phyloP scores from a whole-genome alignment of 2,888 invertebrate genomes.

The Apotomis betuletana region DNA sequence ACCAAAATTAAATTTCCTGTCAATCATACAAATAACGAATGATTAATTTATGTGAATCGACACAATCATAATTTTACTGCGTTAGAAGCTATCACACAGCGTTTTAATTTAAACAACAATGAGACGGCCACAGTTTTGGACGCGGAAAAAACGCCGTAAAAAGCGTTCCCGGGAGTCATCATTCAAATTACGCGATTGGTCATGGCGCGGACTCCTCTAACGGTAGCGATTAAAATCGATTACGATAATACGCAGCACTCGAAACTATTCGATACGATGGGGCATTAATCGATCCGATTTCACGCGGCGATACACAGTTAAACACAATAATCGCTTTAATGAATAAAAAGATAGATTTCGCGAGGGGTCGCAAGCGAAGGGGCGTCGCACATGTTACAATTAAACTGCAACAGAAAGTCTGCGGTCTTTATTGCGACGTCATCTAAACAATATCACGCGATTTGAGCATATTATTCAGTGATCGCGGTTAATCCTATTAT shows the following conservation, averaged over 20 bases:
- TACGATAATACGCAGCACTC: conserved; percentile 58
- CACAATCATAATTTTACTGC: conserved; percentile 41
- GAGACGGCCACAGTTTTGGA: conserved; percentile 42
- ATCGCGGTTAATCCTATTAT: conserved; percentile 64
- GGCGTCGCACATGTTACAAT: conserved; percentile 52
- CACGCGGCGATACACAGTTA: conserved; percentile 66
- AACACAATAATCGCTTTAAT: conserved; percentile 70
- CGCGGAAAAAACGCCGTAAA: conserved; percentile 53
- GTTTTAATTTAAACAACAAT: conserved; percentile 43
- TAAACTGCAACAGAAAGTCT: conserved; percentile 40
- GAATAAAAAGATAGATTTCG: conserved; percentile 70
- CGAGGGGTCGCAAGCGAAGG: conserved; percentile 50
- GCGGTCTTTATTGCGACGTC: conserved; percentile 25
- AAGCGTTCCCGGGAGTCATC: conserved; percentile 63
- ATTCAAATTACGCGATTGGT: conserved; percentile 67
- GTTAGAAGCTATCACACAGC: conserved; percentile 42
- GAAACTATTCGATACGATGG: conserved; percentile 63
- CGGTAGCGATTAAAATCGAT: conserved; percentile 59
- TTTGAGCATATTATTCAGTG: conserved; percentile 37
- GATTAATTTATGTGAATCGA: conserved; percentile 43
- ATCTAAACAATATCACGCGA: conserved; percentile 37
- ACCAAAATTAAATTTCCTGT: conserved; percentile 42
- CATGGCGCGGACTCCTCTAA: conserved; percentile 57
- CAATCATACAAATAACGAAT: conserved; percentile 43
- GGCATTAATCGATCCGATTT: conserved; percentile 74